These are phyloP conservation scores for Holocentrus rufus DNA, from an alignment of 2,797 vertebrate species.

Conservation along the genomic window DNA sequence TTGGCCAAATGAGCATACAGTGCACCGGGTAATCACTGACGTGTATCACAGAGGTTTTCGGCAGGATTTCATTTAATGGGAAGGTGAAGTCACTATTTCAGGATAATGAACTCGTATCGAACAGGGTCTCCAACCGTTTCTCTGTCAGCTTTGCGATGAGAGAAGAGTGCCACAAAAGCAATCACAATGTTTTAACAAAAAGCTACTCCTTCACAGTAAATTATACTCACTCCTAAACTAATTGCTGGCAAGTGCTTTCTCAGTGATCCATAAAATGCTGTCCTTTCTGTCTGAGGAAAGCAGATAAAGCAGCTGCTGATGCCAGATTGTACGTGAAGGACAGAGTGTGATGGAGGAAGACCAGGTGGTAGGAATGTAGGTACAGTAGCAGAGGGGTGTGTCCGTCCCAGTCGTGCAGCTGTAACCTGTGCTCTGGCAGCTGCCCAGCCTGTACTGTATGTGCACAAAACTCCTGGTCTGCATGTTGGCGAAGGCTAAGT, in stretches of 20 bases:
- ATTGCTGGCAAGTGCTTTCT: constrained; percentile 18
- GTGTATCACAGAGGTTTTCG: constrained; percentile 29
- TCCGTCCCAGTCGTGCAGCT: constrained; percentile 38
- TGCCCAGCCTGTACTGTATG: constrained; percentile 9
- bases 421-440: constrained; percentile 40
- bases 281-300: constrained; percentile 7
- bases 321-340: constrained; percentile 21
- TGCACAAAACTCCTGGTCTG: neutral
- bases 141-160: constrained; percentile 15
- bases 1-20: constrained; percentile 23
- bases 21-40: constrained; percentile 40
- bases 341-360: constrained; percentile 13
- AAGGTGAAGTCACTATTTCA: constrained; percentile 37
- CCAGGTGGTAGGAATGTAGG: constrained; percentile 43
- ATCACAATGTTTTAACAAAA: constrained; percentile 6
- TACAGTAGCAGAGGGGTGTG: constrained; percentile 14
- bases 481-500: constrained; percentile 13
- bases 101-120: constrained; percentile 29
- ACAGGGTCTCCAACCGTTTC: constrained; percentile 24
- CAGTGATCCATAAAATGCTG: constrained; percentile 19
- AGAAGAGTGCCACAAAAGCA: constrained; percentile 18
- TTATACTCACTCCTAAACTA: constrained; percentile 7
- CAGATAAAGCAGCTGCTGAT: constrained; percentile 38
- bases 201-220: neutral
- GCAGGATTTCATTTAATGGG: constrained; percentile 32